phyloP scores from a whole-genome alignment of 2,797 vertebrate species.

The Peromyscus attwateri region DNA sequence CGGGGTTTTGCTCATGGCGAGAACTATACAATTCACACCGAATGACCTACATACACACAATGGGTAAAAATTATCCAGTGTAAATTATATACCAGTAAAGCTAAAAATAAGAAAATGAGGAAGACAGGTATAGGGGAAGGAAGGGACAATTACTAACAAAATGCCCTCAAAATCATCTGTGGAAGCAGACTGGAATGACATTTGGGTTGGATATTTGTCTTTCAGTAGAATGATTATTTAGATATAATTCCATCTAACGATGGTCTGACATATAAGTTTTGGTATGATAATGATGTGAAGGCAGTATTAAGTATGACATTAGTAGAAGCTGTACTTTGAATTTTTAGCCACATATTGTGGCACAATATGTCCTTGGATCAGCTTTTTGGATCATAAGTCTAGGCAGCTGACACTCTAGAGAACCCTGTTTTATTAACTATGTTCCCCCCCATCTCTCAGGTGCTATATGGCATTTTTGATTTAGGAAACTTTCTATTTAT shows the following conservation, averaged over 20 bases:
- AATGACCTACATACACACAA: background rate
- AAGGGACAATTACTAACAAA: background rate
- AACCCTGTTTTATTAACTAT: background rate
- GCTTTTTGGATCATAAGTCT: background rate
- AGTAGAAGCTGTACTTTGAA: background rate
- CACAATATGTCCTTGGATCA: background rate
- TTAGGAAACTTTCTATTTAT: background rate
- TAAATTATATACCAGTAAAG: conserved; percentile 1
- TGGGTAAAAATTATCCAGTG: background rate
- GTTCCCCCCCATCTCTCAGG: background rate
- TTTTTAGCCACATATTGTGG: background rate
- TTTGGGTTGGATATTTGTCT: background rate
- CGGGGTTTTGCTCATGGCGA: background rate
- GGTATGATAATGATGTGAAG: background rate
- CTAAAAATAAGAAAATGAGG: background rate
- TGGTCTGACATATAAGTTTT: background rate
- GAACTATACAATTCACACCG: background rate
- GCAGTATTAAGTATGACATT: background rate
- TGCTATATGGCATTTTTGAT: background rate
- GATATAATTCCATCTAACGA: background rate
- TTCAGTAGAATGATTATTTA: background rate
- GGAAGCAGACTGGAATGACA: background rate
- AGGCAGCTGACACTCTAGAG: background rate
- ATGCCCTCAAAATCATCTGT: background rate
- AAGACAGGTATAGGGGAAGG: background rate